A percentile compares a stretch with the other conserved stretches of the same genome.
Evolutionary conservation across 2,888 invertebrate species (phyloP).

Genomic region (Pharmacophagus antenor): DNA sequence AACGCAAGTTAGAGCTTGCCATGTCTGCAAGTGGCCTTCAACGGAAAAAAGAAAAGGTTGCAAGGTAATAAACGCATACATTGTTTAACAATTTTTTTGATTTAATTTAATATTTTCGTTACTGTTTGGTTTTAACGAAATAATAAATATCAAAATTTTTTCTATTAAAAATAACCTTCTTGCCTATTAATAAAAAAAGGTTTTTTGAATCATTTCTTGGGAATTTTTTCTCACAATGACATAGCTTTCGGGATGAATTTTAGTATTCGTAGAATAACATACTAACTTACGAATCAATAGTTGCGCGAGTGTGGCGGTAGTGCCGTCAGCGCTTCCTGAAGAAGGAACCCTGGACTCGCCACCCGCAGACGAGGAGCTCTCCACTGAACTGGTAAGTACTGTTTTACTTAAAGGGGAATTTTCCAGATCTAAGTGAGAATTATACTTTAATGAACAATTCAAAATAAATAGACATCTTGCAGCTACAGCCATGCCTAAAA

Average conservation of each 20-base stretch:
- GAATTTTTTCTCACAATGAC: too few relatives aligned
- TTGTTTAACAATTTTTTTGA: too few relatives aligned
- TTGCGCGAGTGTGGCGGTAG: constrained; percentile 57
- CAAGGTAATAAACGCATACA: constrained; percentile 56
- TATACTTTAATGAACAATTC: not conserved
- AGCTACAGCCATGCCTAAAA: constrained; percentile 55
- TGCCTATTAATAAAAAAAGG: too few relatives aligned
- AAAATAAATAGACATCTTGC: constrained; percentile 20
- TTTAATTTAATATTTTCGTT: too few relatives aligned
- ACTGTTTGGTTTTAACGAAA: too few relatives aligned
- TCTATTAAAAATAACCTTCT: too few relatives aligned
- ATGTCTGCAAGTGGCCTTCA: constrained; percentile 83
- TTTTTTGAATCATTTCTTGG: too few relatives aligned
- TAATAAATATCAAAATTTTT: too few relatives aligned
- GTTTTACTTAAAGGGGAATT: too few relatives aligned
- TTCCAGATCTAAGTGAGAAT: too few relatives aligned
- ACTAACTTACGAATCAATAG: constrained; percentile 39
- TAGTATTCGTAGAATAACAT: too few relatives aligned
- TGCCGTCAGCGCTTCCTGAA: constrained; percentile 52
- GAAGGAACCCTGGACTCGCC: constrained; percentile 52
- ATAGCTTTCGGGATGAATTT: too few relatives aligned
- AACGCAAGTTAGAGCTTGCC: constrained; percentile 88
- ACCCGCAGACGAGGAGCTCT: constrained; percentile 44
- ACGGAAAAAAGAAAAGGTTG: constrained; percentile 84
- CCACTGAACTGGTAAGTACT: constrained; percentile 35